Base-by-base conservation (phyloP, 2,113 vertebrate species). In the Eretmochelys imbricata region DNA sequence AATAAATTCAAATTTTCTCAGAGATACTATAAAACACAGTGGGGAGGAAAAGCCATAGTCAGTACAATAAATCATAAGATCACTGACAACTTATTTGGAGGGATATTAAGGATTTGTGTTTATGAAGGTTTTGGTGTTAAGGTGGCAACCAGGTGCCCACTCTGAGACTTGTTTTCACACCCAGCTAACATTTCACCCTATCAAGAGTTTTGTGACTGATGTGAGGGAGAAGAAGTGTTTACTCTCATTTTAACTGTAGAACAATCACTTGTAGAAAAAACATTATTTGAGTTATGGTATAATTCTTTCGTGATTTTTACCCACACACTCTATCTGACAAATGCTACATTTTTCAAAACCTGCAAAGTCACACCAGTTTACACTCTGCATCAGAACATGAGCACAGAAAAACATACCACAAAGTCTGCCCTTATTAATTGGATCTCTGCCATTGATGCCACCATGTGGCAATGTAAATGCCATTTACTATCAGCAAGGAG, bases 111-210 rank as follows among this genome's bases (percentile, higher is more conserved):
- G 94, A 93, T 92, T 86, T 95, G 93, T 97, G 96, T 96, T 96
- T 96, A 97, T 95, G 95, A 94, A 97, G 89, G 93, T 97, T 94
- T 93, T 96, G 89, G 96, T 95, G 91, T 92, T 96, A 92, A 91
- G 93, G 94, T 89, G 95, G 92, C 95, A 97, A 97, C 97, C 95
- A 96, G 94, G 85, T 93, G 96, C 90, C 83, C 93, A 96, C 96
- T 97, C 96, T 90, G 91, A 96, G 75, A 42, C 65, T 88, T 83
- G 38, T 92, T 96, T 97, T 96, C 92, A 95, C 89, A 96, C 85
- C 57, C 96, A 92, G 83, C 90, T 95, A 95, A 93, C 91, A 83
- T 75, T 48, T 48, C 6, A 31, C 94, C 96, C 94, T 95, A 84
- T 92, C 93, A 95, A 54, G 85, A 35, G 38, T 93, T 95, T 42